A percentile compares a stretch with the other conserved stretches of the same genome.
These are phyloP conservation scores for Myzus persicae DNA, from an alignment of 1,140 invertebrate species.

Conservation along the genomic window DNA sequence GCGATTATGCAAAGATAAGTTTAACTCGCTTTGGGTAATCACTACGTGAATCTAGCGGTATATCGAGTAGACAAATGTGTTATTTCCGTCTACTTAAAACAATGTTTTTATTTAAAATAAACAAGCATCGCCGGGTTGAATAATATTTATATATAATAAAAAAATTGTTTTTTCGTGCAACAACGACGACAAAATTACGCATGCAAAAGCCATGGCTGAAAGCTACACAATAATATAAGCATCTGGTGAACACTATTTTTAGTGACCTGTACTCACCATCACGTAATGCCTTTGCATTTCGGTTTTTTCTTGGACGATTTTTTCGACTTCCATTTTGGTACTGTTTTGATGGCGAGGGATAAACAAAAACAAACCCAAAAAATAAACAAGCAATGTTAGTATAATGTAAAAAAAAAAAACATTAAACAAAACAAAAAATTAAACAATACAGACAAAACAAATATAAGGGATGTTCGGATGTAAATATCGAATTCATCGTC, in stretches of 20 bases:
- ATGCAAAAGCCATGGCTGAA: slow-evolving; percentile 47
- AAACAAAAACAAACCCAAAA: slow-evolving; percentile 61
- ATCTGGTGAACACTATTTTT: slow-evolving; percentile 21
- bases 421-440: slow-evolving; percentile 51
- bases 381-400: slow-evolving; percentile 59
- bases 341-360: slow-evolving; percentile 65
- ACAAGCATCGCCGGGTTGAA: not conserved
- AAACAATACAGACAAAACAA: slow-evolving; percentile 45
- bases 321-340: slow-evolving; percentile 92
- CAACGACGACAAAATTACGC: slow-evolving; percentile 59
- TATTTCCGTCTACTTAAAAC: not conserved
- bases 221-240: slow-evolving; percentile 5
- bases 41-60: not conserved
- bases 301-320: slow-evolving; percentile 96
- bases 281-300: slow-evolving; percentile 99
- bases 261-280: slow-evolving; percentile 79
- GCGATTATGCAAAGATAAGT: not conserved
- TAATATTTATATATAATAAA: not conserved
- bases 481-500: slow-evolving; percentile 41
- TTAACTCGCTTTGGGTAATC: not conserved
- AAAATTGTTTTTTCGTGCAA: slow-evolving; percentile 29
- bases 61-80: not conserved
- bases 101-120: not conserved
- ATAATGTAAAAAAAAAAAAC: slow-evolving; percentile 60
- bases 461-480: slow-evolving; percentile 25